A percentile compares a stretch with the other conserved stretches of the same genome.
Conservation (phyloP, 2,888 invertebrate genomes). For the Trilocha varians region DNA sequence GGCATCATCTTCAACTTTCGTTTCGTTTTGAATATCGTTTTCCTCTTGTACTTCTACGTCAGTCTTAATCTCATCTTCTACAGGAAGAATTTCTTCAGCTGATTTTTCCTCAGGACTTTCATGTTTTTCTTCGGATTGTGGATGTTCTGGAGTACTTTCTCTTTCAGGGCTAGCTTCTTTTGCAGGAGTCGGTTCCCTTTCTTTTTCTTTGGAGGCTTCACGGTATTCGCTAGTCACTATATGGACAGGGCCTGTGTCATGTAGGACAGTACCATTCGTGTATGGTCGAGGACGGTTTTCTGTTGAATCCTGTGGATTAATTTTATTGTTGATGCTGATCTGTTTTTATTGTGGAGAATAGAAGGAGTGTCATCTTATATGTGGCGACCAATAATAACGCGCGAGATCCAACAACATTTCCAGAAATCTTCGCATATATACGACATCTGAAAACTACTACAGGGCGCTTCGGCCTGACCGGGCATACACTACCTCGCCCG, state of each 20-base stretch:
- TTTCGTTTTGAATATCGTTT: not conserved
- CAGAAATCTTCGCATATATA: too few relatives aligned
- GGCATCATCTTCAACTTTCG: constrained; percentile 7
- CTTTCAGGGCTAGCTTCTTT: constrained; percentile 17
- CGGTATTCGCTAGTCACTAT: constrained; percentile 55
- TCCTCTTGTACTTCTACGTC: not conserved
- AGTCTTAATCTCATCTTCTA: not conserved
- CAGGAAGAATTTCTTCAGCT: constrained; percentile 4
- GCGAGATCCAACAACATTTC: too few relatives aligned
- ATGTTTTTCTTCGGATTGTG: not conserved
- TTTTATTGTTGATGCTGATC: not conserved
- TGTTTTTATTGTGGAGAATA: not conserved
- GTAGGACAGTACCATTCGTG: constrained; percentile 57
- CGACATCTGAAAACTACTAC: too few relatives aligned
- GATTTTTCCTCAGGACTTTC: constrained; percentile 10
- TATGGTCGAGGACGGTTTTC: constrained; percentile 57
- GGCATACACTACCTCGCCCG: too few relatives aligned
- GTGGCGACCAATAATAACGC: too few relatives aligned
- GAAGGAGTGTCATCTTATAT: too few relatives aligned
- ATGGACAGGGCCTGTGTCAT: constrained; percentile 53
- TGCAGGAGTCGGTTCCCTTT: constrained; percentile 20
- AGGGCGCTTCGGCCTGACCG: too few relatives aligned
- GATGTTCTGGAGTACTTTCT: constrained; percentile 6
- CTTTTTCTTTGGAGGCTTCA: constrained; percentile 36
- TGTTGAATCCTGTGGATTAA: constrained; percentile 45